Evolutionary conservation across 2,888 invertebrate genomes (phyloP).

Genomic region (Microctonus brassicae): DNA sequence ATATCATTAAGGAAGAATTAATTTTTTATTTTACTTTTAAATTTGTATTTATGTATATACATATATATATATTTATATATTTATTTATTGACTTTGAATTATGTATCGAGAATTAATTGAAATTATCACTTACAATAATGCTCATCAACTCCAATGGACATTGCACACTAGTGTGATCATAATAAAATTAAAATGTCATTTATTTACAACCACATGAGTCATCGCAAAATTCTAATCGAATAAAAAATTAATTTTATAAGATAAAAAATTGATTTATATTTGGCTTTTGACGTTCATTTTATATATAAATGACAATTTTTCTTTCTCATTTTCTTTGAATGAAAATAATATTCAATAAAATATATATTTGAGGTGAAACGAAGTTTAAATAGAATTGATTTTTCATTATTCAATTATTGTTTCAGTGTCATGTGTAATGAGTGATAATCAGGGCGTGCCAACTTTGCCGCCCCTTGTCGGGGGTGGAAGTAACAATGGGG

Average conservation of each 20-base stretch:
- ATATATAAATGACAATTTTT: too few species aligned
- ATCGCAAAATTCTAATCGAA: neutral
- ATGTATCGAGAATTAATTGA: neutral
- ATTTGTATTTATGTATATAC: too few species aligned
- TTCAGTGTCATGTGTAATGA: constrained; percentile 69
- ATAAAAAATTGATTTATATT: too few species aligned
- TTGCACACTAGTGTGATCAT: neutral
- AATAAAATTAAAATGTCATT: neutral
- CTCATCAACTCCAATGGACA: neutral
- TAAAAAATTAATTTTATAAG: neutral
- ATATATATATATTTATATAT: too few species aligned
- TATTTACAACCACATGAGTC: neutral
- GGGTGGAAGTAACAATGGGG: constrained; percentile 65
- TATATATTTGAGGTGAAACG: too few species aligned
- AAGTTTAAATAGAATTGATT: neutral
- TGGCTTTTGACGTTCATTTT: too few species aligned
- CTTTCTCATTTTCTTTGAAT: too few species aligned
- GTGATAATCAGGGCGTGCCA: constrained; percentile 67
- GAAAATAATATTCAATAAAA: too few species aligned
- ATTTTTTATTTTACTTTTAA: too few species aligned
- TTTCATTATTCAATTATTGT: constrained; percentile 35
- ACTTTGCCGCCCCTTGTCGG: constrained; percentile 67
- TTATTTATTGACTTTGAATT: neutral
- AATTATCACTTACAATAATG: neutral
- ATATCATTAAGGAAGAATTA: neutral